Percentiles rank a stretch among this genome's conserved stretches.
Conservation (phyloP, 1,140 invertebrate genomes). For the Drosophila punjabiensis region DNA sequence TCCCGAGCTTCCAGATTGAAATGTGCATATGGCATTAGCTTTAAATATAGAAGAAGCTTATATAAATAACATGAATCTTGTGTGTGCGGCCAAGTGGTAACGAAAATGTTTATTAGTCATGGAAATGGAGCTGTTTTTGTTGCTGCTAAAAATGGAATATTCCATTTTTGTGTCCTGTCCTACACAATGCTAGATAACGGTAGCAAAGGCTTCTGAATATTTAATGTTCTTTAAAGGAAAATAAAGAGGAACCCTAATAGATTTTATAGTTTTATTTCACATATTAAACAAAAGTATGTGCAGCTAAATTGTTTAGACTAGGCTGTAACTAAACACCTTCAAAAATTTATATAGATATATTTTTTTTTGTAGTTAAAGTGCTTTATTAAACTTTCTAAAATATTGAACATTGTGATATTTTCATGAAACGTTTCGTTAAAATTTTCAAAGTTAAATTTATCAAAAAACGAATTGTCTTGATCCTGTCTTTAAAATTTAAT, state of each 20-base stretch:
- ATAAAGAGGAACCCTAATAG: not conserved
- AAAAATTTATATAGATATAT: no score
- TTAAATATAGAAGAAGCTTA: slow-evolving; percentile 56
- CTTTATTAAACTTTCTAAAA: no score
- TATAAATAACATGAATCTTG: slow-evolving; percentile 52
- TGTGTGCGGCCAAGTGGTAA: slow-evolving; percentile 37
- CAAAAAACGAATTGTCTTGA: no score
- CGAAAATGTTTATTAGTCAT: slow-evolving; percentile 49
- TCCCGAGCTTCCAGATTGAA: slow-evolving; percentile 62
- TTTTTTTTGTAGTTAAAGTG: no score
- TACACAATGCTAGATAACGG: not conserved
- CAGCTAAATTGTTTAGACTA: no score
- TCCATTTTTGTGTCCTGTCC: not conserved
- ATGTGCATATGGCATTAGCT: slow-evolving; percentile 76
- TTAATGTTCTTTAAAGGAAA: not conserved
- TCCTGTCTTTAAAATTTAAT: no score
- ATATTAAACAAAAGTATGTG: not conserved
- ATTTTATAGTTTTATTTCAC: not conserved
- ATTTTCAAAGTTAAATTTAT: no score
- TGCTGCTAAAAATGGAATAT: not conserved
- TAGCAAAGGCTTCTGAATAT: not conserved
- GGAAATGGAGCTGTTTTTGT: slow-evolving; percentile 1
- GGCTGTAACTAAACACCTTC: no score
- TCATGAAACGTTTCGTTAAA: no score
- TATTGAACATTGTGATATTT: no score